Evolutionary conservation across 1,140 invertebrate genomes (phyloP).

Genomic region (Zaprionus taronus): DNA sequence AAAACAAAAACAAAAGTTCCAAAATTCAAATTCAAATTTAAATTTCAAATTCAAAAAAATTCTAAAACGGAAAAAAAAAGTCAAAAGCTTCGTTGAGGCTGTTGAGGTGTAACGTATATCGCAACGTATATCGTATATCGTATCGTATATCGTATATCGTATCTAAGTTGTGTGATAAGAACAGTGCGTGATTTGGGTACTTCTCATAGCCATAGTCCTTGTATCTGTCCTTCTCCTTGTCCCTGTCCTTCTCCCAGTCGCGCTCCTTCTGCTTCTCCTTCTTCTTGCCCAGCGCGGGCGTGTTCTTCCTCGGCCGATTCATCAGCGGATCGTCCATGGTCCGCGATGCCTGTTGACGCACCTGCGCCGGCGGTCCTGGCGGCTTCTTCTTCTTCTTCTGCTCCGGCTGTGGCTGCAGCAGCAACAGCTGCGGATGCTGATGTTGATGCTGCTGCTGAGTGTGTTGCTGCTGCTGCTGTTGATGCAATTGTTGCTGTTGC

Average conservation of each 20-base stretch:
- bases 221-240: constrained; percentile 43
- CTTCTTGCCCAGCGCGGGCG: constrained; percentile 56
- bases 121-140: not conserved
- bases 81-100: not conserved
- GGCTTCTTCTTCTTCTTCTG: constrained; percentile 80
- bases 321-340: constrained; percentile 79
- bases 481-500: constrained; percentile 53
- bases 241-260: constrained; percentile 41
- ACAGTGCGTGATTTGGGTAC: constrained; percentile 55
- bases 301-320: constrained; percentile 69
- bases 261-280: constrained; percentile 60
- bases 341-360: constrained; percentile 69
- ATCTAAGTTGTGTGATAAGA: constrained; percentile 35
- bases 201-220: constrained; percentile 74
- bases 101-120: not conserved
- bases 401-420: constrained; percentile 48
- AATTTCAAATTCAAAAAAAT: not conserved
- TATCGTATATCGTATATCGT: not conserved
- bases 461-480: constrained; percentile 24
- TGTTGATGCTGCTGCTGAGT: constrained; percentile 14
- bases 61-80: not conserved
- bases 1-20: not conserved
- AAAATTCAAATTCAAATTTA: not conserved
- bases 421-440: constrained; percentile 29
- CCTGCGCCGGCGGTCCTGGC: constrained; percentile 72